Evolutionary conservation across 2,888 invertebrate species (phyloP).

Genomic region (Malacosoma neustria): DNA sequence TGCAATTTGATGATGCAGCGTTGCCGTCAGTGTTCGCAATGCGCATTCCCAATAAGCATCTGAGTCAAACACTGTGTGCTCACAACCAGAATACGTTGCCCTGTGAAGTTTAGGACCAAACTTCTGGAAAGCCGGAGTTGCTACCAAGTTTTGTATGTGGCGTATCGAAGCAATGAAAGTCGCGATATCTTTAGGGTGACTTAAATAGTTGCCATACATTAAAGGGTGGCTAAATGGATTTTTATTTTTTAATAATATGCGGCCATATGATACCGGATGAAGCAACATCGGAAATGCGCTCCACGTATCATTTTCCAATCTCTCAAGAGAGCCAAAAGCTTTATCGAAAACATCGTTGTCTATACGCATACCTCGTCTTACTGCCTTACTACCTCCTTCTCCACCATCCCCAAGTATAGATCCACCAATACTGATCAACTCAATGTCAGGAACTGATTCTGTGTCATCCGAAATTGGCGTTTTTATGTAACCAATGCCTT

Average conservation of each 20-base stretch:
- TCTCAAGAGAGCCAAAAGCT: slow-evolving; percentile 71
- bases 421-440: slow-evolving; percentile 77
- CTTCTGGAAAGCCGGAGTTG: slow-evolving; percentile 75
- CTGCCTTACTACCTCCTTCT: slow-evolving; percentile 41
- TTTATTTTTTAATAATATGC: slow-evolving; percentile 78
- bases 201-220: slow-evolving; percentile 88
- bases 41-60: slow-evolving; percentile 84
- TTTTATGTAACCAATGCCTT: slow-evolving; percentile 79
- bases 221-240: slow-evolving; percentile 84
- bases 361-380: slow-evolving; percentile 73
- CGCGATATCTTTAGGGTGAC: slow-evolving; percentile 75
- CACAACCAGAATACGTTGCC: slow-evolving; percentile 69
- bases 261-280: slow-evolving; percentile 83
- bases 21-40: slow-evolving; percentile 73
- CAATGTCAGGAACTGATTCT: slow-evolving; percentile 78
- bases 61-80: slow-evolving; percentile 55
- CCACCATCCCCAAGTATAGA: slow-evolving; percentile 77
- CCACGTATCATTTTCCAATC: slow-evolving; percentile 65
- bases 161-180: slow-evolving; percentile 77
- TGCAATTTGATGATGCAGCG: slow-evolving; percentile 79
- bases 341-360: slow-evolving; percentile 68
- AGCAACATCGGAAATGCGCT: slow-evolving; percentile 80
- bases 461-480: slow-evolving; percentile 72
- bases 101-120: slow-evolving; percentile 71
- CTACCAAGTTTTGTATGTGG: slow-evolving; percentile 71